These are phyloP conservation scores for Papilio elwesi DNA, from an alignment of 2,888 invertebrate species.

Conservation along the genomic window DNA sequence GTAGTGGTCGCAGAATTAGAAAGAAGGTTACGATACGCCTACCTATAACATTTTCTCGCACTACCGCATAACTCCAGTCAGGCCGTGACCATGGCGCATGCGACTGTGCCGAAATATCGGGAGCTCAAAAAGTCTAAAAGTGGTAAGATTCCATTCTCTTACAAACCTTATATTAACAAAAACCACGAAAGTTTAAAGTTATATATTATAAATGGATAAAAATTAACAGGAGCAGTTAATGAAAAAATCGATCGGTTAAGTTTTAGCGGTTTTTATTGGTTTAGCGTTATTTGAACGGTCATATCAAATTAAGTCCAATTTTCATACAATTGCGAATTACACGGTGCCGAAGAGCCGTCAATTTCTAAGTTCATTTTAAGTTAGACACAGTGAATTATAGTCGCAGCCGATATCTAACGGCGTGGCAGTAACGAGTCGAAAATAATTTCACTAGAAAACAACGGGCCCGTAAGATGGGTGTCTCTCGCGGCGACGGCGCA, in stretches of 20 bases:
- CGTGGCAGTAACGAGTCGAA: slow-evolving; percentile 44
- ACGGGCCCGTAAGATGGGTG: slow-evolving; percentile 43
- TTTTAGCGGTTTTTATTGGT: background rate
- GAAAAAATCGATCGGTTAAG: background rate
- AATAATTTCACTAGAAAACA: slow-evolving; percentile 48
- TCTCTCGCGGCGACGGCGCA: slow-evolving; percentile 22
- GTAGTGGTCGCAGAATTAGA: too few relatives aligned
- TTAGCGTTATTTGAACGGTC: slow-evolving; percentile 16
- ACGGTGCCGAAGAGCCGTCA: slow-evolving; percentile 11
- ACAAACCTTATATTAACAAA: too few relatives aligned
- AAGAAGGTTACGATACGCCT: too few relatives aligned
- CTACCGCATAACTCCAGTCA: too few relatives aligned
- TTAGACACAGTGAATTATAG: slow-evolving; percentile 30
- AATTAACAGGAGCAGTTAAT: background rate
- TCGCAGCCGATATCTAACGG: slow-evolving; percentile 37
- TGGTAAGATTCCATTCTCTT: too few relatives aligned
- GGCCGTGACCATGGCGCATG: too few relatives aligned
- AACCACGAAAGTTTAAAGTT: too few relatives aligned
- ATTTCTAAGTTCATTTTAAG: slow-evolving; percentile 31
- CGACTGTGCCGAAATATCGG: too few relatives aligned
- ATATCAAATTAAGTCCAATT: slow-evolving; percentile 19
- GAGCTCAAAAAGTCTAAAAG: too few relatives aligned
- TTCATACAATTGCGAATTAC: slow-evolving; percentile 16
- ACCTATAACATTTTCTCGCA: too few relatives aligned
- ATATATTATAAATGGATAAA: background rate